These are phyloP conservation scores for Picus viridis DNA, from an alignment of 2,797 vertebrate genomes.

Conservation along the genomic window DNA sequence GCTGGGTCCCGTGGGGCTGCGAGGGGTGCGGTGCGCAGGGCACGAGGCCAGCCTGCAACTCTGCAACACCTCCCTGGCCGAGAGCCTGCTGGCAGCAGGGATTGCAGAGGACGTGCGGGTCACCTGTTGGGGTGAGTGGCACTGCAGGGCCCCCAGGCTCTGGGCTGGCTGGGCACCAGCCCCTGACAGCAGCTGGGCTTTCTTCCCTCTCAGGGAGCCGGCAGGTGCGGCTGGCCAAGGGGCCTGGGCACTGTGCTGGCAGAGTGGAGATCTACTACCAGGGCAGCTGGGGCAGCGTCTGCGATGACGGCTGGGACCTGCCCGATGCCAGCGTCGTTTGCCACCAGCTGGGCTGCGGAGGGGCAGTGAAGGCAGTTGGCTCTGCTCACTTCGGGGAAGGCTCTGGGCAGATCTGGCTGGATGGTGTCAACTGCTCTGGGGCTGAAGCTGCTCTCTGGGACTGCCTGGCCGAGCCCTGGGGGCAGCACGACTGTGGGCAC, in stretches of 20 bases:
- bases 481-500: not conserved
- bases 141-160: rapidly evolving
- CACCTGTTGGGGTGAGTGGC: not conserved
- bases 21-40: not conserved
- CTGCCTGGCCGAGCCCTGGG: conserved; percentile 48
- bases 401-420: not conserved
- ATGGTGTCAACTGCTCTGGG: conserved; percentile 20
- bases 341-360: conserved; percentile 30
- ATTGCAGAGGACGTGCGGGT: not conserved
- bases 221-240: not conserved
- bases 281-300: conserved; percentile 48
- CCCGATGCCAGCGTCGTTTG: conserved; percentile 17
- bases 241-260: not conserved
- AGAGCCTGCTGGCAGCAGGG: rapidly evolving
- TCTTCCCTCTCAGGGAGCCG: not conserved
- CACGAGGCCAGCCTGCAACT: not conserved
- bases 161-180: not conserved
- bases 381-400: not conserved
- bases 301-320: conserved; percentile 62
- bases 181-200: not conserved
- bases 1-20: not conserved
- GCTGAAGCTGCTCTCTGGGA: conserved; percentile 39
- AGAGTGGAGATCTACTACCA: conserved; percentile 59
- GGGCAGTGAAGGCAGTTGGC: not conserved
- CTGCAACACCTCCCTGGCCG: not conserved